A percentile compares a stretch with the other conserved stretches of the same genome.
Evolutionary conservation across 2,888 invertebrate species (phyloP).

Genomic region (Ethmia dodecea): DNA sequence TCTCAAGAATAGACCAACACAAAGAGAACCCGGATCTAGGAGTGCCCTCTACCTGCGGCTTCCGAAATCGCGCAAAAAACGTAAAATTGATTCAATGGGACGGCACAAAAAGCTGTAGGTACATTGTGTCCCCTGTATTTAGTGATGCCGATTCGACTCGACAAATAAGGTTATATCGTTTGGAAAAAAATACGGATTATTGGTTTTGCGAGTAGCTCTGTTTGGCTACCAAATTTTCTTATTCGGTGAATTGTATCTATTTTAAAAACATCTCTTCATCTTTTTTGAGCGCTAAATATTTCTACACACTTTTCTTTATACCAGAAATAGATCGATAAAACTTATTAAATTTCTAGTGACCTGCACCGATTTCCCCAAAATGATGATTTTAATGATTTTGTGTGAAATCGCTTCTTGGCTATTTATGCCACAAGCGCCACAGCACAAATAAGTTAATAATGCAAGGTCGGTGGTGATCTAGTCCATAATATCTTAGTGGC

Average conservation of each 20-base stretch:
- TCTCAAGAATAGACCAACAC: constrained; percentile 49
- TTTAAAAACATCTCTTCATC: too few species aligned
- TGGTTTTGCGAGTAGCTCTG: constrained; percentile 41
- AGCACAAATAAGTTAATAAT: too few species aligned
- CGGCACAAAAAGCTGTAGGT: constrained; percentile 54
- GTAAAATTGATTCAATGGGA: constrained; percentile 64
- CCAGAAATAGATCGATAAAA: too few species aligned
- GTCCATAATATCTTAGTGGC: too few species aligned
- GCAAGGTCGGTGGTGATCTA: not conserved
- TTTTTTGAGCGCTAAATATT: too few species aligned
- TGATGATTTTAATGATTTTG: too few species aligned
- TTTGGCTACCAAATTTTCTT: constrained; percentile 28
- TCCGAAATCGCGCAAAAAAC: constrained; percentile 69
- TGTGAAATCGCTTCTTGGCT: too few species aligned
- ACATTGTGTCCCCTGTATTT: constrained; percentile 64
- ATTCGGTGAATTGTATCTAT: too few species aligned
- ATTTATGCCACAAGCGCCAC: too few species aligned
- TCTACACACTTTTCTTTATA: too few species aligned
- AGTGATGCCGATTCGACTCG: constrained; percentile 56
- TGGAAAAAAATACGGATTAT: constrained; percentile 62
- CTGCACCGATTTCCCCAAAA: too few species aligned
- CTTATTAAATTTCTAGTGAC: too few species aligned
- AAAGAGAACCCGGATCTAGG: constrained; percentile 69
- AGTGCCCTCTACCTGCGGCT: constrained; percentile 68
- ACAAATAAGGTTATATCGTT: constrained; percentile 68